These are phyloP conservation scores for Eremophila alpestris DNA, from an alignment of 2,797 vertebrate genomes.

Conservation along the genomic window DNA sequence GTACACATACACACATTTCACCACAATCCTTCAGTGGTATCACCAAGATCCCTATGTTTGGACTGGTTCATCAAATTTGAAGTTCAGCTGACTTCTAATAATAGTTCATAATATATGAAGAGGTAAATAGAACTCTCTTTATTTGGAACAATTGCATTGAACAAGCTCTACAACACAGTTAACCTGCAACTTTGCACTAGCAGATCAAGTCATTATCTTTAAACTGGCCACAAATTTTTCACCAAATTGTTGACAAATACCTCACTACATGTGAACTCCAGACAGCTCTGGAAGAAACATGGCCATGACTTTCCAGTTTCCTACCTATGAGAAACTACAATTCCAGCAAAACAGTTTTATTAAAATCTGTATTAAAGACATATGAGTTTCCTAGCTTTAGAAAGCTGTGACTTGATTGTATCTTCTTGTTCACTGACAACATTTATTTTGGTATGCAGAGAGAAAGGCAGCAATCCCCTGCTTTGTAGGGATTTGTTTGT, in stretches of 20 bases:
- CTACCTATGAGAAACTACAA: neutral
- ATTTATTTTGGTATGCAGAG: neutral
- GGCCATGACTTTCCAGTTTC: neutral
- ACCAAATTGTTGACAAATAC: neutral
- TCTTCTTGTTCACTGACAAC: neutral
- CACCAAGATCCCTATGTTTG: neutral
- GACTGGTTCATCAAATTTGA: neutral
- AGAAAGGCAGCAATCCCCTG: neutral
- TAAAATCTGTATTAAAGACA: neutral
- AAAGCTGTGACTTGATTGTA: neutral
- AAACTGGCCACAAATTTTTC: neutral
- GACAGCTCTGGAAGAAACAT: neutral
- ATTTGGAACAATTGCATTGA: neutral
- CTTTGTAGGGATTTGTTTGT: neutral
- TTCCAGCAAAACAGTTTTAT: neutral
- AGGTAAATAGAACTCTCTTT: neutral
- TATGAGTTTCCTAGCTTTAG: neutral
- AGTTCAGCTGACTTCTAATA: neutral
- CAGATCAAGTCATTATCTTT: neutral
- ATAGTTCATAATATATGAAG: neutral
- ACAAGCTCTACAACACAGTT: neutral
- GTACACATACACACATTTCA: neutral
- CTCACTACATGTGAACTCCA: neutral
- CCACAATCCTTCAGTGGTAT: neutral
- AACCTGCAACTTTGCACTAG: neutral